Conservation (phyloP, 2,797 vertebrate genomes). For the Clarias pachynema region DNA sequence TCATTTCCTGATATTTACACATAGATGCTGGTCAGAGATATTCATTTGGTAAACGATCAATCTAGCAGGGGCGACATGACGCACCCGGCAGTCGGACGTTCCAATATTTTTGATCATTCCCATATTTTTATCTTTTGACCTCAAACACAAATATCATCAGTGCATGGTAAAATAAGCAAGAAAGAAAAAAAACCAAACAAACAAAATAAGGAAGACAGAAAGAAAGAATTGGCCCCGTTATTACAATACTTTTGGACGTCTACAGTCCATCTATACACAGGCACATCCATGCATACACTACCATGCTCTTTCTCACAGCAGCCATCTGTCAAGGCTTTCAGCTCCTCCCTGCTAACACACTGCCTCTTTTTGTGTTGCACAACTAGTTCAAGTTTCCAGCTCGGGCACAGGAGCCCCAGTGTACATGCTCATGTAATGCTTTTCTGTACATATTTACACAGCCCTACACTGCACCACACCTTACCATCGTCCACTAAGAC, state of each 20-base stretch:
- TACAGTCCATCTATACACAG: background rate
- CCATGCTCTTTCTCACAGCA: constrained; percentile 24
- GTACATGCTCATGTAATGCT: constrained; percentile 15
- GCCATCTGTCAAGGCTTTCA: constrained; percentile 30
- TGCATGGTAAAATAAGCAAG: background rate
- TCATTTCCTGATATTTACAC: background rate
- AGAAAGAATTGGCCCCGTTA: background rate
- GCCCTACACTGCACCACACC: background rate
- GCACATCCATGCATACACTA: background rate
- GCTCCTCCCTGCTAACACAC: constrained; percentile 11
- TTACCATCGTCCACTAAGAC: background rate
- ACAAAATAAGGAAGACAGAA: too few relatives aligned
- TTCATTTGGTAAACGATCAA: background rate
- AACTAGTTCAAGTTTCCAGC: background rate
- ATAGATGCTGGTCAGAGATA: background rate
- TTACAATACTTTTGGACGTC: background rate
- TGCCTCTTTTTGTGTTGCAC: constrained; percentile 4
- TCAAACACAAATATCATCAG: background rate
- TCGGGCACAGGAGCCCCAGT: constrained; percentile 20
- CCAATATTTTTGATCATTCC: background rate
- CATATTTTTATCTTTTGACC: background rate
- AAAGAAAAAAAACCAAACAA: too few relatives aligned
- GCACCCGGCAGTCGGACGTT: background rate
- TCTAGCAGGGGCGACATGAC: background rate
- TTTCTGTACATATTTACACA: constrained; percentile 24